Evolutionary conservation across 2,888 invertebrate species (phyloP), one percentile per base, ranked within the genome.

Genomic region (Branchellion lobata): DNA sequence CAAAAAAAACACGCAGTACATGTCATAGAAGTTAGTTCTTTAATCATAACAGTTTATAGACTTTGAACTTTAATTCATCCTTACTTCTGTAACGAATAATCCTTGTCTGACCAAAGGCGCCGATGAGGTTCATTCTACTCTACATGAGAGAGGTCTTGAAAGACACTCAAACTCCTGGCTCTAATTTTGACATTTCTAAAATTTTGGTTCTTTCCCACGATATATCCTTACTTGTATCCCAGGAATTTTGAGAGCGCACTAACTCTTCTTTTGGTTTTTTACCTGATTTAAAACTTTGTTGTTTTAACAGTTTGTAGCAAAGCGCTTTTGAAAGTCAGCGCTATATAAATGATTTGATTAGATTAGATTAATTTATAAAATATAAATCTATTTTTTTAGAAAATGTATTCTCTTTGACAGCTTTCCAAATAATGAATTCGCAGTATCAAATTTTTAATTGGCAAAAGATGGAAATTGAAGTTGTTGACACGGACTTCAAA

Each of bases 181-280:
- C 53, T 34, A 77, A 61, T 36, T 77, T 77, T 36, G 77, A 77
- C n/a, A 34, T 65, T 53, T 77, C 77, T 14, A 77, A 77, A 77
- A 65, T 77, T n/a, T 34, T 77, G 2, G 53, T 77, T 21, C 29
- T 65, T 5, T 29, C 31, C 14, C 31, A 77, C 29, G 77, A 77
- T 77, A 77, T 77, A 77, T 77, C 77, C 77, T 77, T 77, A 33
- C 18, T 14, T 18, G 5, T 40, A 40, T 5, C 5, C 40, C 14
- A 40, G 40, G 14, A 40, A 40, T n/a, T n/a, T n/a, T n/a, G n/a
- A n/a, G n/a, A n/a, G n/a, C n/a, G n/a, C n/a, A n/a, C n/a, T n/a
- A n/a, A n/a, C n/a, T n/a, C n/a, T n/a, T n/a, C n/a, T n/a, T n/a
- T n/a, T n/a, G n/a, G n/a, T n/a, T n/a, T n/a, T n/a, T n/a, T n/a